Evolutionary conservation across 1,140 invertebrate species (phyloP), one percentile per base, ranked within the genome.

Genomic region (Zaprionus taronus): DNA sequence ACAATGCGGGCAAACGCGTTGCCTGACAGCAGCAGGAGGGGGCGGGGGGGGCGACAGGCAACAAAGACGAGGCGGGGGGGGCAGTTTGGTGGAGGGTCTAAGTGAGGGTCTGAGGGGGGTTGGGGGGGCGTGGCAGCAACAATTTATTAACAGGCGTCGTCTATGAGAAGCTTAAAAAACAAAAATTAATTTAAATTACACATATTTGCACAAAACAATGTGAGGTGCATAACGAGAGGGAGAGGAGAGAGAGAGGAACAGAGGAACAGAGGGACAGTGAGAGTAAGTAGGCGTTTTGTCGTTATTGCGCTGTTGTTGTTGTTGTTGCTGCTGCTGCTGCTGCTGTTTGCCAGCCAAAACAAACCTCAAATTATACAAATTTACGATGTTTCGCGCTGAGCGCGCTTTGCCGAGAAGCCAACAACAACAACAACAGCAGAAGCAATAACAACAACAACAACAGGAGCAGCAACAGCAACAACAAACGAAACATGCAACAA

Each of bases 181-280:
- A 77, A 77, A 77, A 77, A 77, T 77, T 77, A 77, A 77, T 77
- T 77, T 77, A 77, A 77, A 77, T 77, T 77, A 77, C 75, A 77
- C 75, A 77, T 73, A 77, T 77, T 77, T 77, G 75, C 51, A 64
- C 70, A 77, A 64, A 73, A 77, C 71, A 77, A 73, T 64, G 70
- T 62, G 49, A 66, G 28, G 15, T 72, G 74, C 70, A 67, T 6
- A 2, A n/a, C 2, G 17, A 15, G 26, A 5, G 34, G 4, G 60
- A 11, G 56, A 1, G 9, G 41, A 12, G 11, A 28, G 1, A n/a
- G n/a, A n/a, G n/a, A n/a, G n/a, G n/a, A n/a, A n/a, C n/a, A n/a
- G n/a, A 7, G 44, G 17, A n/a, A 6, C 22, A 20, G 20, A 20
- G 31, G 14, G 31, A 44, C 31, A 65, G 15, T 1, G 24, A n/a